phyloP scores from a whole-genome alignment of 2,113 vertebrate genomes.

The Peromyscus maniculatus region DNA sequence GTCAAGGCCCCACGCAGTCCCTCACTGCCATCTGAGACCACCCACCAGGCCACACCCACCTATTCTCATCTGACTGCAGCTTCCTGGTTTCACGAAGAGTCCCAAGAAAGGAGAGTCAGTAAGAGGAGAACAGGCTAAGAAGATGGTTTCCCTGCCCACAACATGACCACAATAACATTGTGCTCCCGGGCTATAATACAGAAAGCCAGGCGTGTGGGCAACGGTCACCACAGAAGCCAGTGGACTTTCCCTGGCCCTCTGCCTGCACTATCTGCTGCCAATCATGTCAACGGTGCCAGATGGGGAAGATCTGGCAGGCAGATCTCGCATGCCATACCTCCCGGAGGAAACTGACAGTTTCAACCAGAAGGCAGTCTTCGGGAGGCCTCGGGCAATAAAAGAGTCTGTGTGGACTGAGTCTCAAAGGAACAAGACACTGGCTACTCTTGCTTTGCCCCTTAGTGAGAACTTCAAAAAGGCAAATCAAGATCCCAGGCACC shows the following conservation, averaged over 20 bases:
- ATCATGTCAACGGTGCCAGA: fast-evolving
- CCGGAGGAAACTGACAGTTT: not conserved
- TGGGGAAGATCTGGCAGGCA: not conserved
- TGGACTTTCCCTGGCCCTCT: not conserved
- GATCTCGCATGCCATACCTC: fast-evolving
- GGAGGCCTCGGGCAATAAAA: not conserved
- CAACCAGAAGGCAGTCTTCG: not conserved
- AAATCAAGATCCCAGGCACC: not conserved
- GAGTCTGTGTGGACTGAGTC: not conserved
- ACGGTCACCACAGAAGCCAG: not conserved
- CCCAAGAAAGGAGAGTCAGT: not conserved
- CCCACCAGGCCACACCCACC: not conserved
- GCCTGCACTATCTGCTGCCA: not conserved
- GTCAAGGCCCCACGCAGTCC: not conserved
- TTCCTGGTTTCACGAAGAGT: not conserved
- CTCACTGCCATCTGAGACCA: not conserved
- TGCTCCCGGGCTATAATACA: not conserved
- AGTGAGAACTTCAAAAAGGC: not conserved
- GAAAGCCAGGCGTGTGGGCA: not conserved
- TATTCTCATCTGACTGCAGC: not conserved
- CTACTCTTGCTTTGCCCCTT: too few relatives aligned
- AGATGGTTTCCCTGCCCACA: not conserved
- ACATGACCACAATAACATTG: not conserved
- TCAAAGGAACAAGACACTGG: not conserved
- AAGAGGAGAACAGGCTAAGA: not conserved